A percentile compares a stretch with the other conserved stretches of the same genome.
These are phyloP conservation scores for Paratrypauchen microcephalus DNA, from an alignment of 2,797 vertebrate species.

Conservation along the genomic window DNA sequence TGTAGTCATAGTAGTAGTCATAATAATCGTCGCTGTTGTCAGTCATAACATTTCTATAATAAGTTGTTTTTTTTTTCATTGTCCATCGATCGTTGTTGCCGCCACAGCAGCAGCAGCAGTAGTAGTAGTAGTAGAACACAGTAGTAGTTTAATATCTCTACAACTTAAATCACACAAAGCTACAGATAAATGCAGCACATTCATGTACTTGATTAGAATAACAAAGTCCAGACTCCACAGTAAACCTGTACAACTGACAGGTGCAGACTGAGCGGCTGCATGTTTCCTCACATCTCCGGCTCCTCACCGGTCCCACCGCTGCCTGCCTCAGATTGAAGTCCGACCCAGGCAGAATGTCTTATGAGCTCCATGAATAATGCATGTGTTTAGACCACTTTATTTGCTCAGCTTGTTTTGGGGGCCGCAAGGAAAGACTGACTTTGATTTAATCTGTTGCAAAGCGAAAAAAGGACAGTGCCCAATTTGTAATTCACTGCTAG, in stretches of 20 bases:
- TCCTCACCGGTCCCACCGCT: slow-evolving; percentile 29
- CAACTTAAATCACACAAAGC: slow-evolving; percentile 18
- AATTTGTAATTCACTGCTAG: slow-evolving; percentile 8
- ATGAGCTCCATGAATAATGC: slow-evolving; percentile 57
- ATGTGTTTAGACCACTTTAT: slow-evolving; percentile 38
- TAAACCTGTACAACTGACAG: slow-evolving; percentile 37
- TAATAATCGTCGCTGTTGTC: too few species aligned
- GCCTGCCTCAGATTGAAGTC: slow-evolving; percentile 40
- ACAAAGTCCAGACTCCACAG: slow-evolving; percentile 35
- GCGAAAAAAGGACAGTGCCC: slow-evolving; percentile 12
- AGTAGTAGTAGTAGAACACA: too few species aligned
- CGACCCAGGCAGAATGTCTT: slow-evolving; percentile 35
- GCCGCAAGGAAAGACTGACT: slow-evolving; percentile 22
- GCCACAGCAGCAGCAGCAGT: too few species aligned
- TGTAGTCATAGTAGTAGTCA: too few species aligned
- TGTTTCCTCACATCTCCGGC: slow-evolving; percentile 45
- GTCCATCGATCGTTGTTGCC: too few species aligned
- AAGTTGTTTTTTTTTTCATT: too few species aligned
- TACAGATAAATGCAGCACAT: slow-evolving; percentile 8
- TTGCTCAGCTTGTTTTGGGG: slow-evolving; percentile 35
- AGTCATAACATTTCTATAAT: too few species aligned
- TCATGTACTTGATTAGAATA: slow-evolving; percentile 26
- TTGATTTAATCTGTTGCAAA: slow-evolving; percentile 28
- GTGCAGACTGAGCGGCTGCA: slow-evolving; percentile 27
- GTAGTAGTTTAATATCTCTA: not conserved